These are phyloP conservation scores for Gonatopus flavifemur DNA, from an alignment of 1,140 invertebrate species.

Conservation along the genomic window DNA sequence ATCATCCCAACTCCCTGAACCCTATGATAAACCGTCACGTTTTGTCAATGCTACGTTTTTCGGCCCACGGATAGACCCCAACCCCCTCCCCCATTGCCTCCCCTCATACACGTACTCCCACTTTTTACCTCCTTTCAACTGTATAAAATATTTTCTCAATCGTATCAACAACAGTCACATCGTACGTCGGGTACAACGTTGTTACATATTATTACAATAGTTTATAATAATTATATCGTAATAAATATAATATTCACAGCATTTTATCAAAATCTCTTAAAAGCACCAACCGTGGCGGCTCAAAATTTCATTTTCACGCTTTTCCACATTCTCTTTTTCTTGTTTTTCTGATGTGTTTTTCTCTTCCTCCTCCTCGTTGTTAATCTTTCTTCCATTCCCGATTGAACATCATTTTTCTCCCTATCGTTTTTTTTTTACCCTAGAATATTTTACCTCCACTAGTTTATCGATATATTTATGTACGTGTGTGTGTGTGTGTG, in stretches of 20 bases:
- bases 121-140: slow-evolving; percentile 44
- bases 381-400: too few relatives aligned
- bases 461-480: slow-evolving; percentile 33
- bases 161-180: slow-evolving; percentile 57
- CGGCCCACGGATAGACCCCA: too few relatives aligned
- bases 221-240: slow-evolving; percentile 51
- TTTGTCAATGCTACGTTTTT: too few relatives aligned
- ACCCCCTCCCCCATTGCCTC: slow-evolving; percentile 21
- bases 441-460: slow-evolving; percentile 27
- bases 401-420: slow-evolving; percentile 18
- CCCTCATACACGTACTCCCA: too few relatives aligned
- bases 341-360: not conserved
- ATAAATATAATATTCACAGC: slow-evolving; percentile 59
- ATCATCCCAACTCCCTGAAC: too few relatives aligned
- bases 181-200: slow-evolving; percentile 54
- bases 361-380: not conserved
- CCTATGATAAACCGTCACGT: too few relatives aligned
- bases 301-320: slow-evolving; percentile 18
- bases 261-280: slow-evolving; percentile 59
- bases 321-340: not conserved
- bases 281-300: slow-evolving; percentile 55
- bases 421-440: slow-evolving; percentile 6
- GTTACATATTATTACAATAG: slow-evolving; percentile 51
- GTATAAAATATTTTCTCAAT: slow-evolving; percentile 60
- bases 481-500: slow-evolving; percentile 13